These are phyloP conservation scores for Hyalella azteca DNA, from an alignment of 2,888 invertebrate species.

Conservation along the genomic window DNA sequence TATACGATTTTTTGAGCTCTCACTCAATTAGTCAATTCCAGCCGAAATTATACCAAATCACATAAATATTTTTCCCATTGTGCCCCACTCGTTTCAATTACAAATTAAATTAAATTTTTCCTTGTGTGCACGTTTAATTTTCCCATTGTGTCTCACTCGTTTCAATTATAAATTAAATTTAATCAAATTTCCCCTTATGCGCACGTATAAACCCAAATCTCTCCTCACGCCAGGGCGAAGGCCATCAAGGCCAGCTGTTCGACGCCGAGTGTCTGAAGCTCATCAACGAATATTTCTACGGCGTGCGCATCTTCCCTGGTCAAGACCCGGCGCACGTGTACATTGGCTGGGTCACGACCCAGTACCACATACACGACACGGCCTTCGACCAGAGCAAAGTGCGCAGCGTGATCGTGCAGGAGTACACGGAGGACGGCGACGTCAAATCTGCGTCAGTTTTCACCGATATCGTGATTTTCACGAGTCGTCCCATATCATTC, in stretches of 20 bases:
- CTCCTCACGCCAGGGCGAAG: background rate
- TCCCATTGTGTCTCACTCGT: too few relatives aligned
- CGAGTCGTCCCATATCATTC: background rate
- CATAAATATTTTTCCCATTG: too few relatives aligned
- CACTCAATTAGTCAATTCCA: too few relatives aligned
- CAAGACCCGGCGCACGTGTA: conserved; percentile 94
- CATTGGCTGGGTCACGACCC: conserved; percentile 99
- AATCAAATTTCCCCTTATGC: too few relatives aligned
- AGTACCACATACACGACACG: conserved; percentile 89
- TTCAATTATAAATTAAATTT: too few relatives aligned
- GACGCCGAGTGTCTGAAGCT: conserved; percentile 85
- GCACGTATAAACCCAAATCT: too few relatives aligned
- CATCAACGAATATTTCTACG: conserved; percentile 97
- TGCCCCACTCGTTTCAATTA: too few relatives aligned
- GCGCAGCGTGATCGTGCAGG: conserved; percentile 75
- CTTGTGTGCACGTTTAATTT: too few relatives aligned
- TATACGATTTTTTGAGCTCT: too few relatives aligned
- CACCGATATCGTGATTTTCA: background rate
- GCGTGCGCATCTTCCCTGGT: conserved; percentile 83
- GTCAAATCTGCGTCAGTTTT: conserved; percentile 56
- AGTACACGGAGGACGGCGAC: conserved; percentile 57
- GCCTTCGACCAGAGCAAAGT: conserved; percentile 89
- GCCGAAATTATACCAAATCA: too few relatives aligned
- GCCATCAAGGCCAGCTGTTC: conserved; percentile 64
- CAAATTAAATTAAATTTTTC: too few relatives aligned